phyloP scores from a whole-genome alignment of 2,113 vertebrate species.

The Sinosuthora webbiana region DNA sequence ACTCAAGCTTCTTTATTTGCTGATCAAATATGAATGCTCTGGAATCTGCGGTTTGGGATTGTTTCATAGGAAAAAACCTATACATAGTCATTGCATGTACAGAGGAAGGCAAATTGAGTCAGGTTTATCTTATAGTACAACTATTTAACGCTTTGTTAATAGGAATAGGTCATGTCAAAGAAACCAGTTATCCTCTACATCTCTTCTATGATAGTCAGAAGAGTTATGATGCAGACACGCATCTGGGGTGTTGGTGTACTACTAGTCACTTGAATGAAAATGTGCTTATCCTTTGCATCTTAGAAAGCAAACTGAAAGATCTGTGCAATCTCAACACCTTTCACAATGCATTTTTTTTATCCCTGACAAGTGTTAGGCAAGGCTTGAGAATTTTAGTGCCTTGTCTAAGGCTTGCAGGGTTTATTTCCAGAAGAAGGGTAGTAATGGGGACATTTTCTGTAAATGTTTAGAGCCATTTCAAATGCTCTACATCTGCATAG shows the following conservation, averaged over 20 bases:
- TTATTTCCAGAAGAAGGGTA: not conserved
- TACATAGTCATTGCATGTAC: not conserved
- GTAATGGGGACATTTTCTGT: not conserved
- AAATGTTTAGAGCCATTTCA: not conserved
- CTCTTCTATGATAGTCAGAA: not conserved
- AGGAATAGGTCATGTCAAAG: not conserved
- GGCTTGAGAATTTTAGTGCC: not conserved
- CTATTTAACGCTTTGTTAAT: not conserved
- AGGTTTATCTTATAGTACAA: not conserved
- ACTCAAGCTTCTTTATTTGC: not conserved
- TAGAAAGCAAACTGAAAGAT: not conserved
- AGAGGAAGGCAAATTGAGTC: not conserved
- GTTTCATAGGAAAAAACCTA: not conserved
- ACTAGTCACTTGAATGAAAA: not conserved
- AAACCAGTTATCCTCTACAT: not conserved
- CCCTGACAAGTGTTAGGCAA: not conserved
- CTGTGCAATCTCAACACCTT: not conserved
- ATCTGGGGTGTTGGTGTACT: not conserved
- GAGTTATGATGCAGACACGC: not conserved
- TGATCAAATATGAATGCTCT: not conserved
- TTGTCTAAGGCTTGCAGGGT: not conserved
- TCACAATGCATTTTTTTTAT: not conserved
- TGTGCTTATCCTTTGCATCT: not conserved
- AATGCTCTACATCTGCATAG: not conserved
- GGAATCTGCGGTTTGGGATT: not conserved